Base-by-base conservation (phyloP, 2,113 vertebrate species). In the Scytalopus superciliaris region DNA sequence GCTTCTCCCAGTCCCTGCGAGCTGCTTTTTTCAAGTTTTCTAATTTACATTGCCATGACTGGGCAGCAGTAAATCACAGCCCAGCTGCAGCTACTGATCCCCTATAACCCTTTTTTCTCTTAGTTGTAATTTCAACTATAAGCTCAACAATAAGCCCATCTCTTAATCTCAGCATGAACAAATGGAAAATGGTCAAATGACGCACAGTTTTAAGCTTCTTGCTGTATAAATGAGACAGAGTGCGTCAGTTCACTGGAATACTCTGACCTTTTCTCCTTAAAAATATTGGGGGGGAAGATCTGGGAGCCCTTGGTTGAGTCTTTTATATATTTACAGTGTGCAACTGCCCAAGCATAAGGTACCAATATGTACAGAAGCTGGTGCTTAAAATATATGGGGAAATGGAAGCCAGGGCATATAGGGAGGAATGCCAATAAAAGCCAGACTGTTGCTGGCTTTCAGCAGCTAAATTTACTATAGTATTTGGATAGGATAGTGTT, bases 151-250 rank as follows among this genome's bases (percentile, higher is more conserved):
- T 97, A 98, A 97, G 64, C 83, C 97, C 96, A 97, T 89, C 92
- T 62, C 94, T 95, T 97, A 97, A 97, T 98, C 95, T 98, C 96
- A 95, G 95, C 90, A 94, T 77, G 93, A 97, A 97, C 87, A 96
- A 98, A 96, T 95, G 96, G 96, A 97, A 98, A 98, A 97, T 76
- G 92, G 96, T 93, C 92, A 97, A 97, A 95, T 98, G 98, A 98
- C 90, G 94, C 96, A 97, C 93, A 95, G 27, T 79, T 97, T 96
- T 97, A 97, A 97, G 94, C 93, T 97, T 80, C 96, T 96, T 72
- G 69, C 94, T 92, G 90, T 86, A 96, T 96, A 97, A 98, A 98
- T 98, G 92, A 97, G 96, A 96, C 82, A 1, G 68, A 97, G 93
- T 97, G 68, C 93, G 94, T 98, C 97, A 97, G 96, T 84, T 97